These are phyloP conservation scores for Miltochrista miniata DNA, from an alignment of 2,888 invertebrate genomes.

Conservation along the genomic window DNA sequence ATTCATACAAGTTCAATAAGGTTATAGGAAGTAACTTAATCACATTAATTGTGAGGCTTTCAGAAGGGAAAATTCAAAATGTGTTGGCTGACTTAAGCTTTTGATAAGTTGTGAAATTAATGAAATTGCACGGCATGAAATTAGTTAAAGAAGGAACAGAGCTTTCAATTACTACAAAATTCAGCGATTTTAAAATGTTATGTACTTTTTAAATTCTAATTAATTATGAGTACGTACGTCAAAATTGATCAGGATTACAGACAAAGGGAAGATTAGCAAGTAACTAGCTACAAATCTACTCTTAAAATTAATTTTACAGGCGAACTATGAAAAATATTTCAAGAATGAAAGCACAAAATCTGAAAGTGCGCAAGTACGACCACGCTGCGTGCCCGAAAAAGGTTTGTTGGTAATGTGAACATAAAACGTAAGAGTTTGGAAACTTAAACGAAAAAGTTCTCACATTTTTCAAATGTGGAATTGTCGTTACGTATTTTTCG, in stretches of 20 bases:
- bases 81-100: slow-evolving; percentile 10
- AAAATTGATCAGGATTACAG: too few relatives aligned
- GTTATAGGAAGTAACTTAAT: background rate
- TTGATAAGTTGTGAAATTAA: slow-evolving; percentile 1
- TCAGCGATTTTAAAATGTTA: too few relatives aligned
- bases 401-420: slow-evolving; percentile 63
- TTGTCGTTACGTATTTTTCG: slow-evolving; percentile 49
- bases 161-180: too few relatives aligned
- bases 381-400: slow-evolving; percentile 51
- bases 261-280: too few relatives aligned
- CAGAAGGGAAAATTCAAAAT: slow-evolving; percentile 10
- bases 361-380: slow-evolving; percentile 33
- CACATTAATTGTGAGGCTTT: slow-evolving; percentile 1
- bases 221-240: too few relatives aligned
- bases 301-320: slow-evolving; percentile 58
- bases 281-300: too few relatives aligned
- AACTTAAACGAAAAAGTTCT: slow-evolving; percentile 68
- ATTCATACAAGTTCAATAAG: background rate
- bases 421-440: slow-evolving; percentile 57
- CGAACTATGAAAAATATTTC: slow-evolving; percentile 41
- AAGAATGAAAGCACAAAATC: slow-evolving; percentile 33
- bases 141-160: background rate
- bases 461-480: slow-evolving; percentile 63
- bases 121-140: background rate
- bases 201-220: too few relatives aligned